Evolutionary conservation across 2,113 vertebrate genomes (phyloP), one percentile per base, ranked within the genome.

Genomic region (Sebastes fasciatus): DNA sequence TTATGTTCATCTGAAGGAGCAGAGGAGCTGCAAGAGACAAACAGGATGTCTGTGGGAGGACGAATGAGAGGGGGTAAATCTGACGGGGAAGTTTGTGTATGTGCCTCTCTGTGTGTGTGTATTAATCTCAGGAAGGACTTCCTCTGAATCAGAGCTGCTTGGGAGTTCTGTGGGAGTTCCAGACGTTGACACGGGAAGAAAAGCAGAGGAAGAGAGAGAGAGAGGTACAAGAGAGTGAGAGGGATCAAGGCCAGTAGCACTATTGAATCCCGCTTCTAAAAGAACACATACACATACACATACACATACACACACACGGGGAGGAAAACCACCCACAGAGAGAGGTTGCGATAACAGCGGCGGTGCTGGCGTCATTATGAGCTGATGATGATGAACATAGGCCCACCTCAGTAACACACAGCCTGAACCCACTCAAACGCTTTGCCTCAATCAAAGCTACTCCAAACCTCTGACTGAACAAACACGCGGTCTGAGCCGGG

Each of bases 1-100:
- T 91, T 84, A 86, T 69, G 85, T 84, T 92, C 80, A 82, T 91
- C 74, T 79, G 84, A 87, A 72, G 87, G 88, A 92, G 90, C 74
- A 45, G 72, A 84, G 79, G 73, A 88, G 86, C 69, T 81, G 75
- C 79, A 73, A 77, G 86, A 94, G 86, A 90, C 91, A 92, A 92
- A 94, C 92, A 94, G 93, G 93, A 95, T 92, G 94, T 93, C 93
- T 92, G 92, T 91, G 88, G 92, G 93, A 93, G 90, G 89, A 91
- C 89, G 83, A 91, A 91, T 84, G 83, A 88, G 83, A 82, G 85
- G 66, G 84, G 83, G 81, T 81, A 75, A 90, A 92, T 91, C 89
- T 91, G 84, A 93, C 85, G 51, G 88, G 91, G 91, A 91, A 91
- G 93, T 89, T 74, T 88, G 74, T 86, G 77, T 42, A 23, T 77